Evolutionary conservation across 2,888 invertebrate species (phyloP), one percentile per base, ranked within the genome.

Genomic region (Gastrophysa polygoni): DNA sequence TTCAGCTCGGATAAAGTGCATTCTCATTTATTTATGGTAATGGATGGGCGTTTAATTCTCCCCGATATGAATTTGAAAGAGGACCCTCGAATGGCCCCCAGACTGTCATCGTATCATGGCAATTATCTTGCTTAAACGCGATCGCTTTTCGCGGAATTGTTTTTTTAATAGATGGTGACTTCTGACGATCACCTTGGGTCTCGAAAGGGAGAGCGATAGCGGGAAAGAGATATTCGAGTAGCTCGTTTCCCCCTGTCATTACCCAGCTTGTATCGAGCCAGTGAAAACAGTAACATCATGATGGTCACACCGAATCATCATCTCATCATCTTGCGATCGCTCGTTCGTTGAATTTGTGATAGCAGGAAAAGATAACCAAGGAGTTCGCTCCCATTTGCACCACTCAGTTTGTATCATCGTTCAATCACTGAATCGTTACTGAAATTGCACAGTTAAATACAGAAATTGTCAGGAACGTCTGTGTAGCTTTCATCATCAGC

Each of bases 21-120:
- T 73, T 77, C 75, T 80, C 79, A 80, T 80, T 81, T 81, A 80
- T 80, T 81, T 80, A 81, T 81, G 80, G 76, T 81, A 81, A 81
- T 81, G 76, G 77, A 52, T 61, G 62, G 68, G 63, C 73, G 74
- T 74, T 75, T 75, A 73, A 69, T 68, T 62, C 59, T 59, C 63
- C 67, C 62, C 59, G 59, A 64, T 62, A 63, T 63, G 67, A 67
- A 68, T 66, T 61, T 63, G 60, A 65, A 68, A 65, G 59, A 57
- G 59, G 61, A 18, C 54, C 57, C 38, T 34, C 8, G 21, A n/a
- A 59, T 24, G 51, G 55, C 34, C 67, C 67, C 66, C 59, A 54
- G 64, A 59, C 66, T 59, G 61, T 67, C 61, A 67, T 69, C 64
- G 68, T 69, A 68, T 71, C 69, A 57, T 67, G 52, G 51, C 59